Conservation (phyloP, 2,113 vertebrate species). For the Strigops habroptila region DNA sequence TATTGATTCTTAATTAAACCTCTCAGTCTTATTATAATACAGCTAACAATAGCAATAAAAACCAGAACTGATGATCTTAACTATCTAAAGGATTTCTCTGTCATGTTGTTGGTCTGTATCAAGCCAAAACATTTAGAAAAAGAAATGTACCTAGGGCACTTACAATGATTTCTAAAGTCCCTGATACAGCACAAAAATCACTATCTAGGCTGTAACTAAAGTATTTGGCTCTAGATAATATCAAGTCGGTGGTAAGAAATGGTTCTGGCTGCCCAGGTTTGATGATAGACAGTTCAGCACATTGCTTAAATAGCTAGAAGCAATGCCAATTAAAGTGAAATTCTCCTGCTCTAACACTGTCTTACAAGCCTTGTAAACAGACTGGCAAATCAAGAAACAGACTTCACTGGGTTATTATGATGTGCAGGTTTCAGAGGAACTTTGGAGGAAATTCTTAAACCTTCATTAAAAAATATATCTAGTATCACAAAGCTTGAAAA, state of each 20-base stretch:
- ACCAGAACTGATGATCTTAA: neutral
- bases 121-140: neutral
- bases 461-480: slow-evolving; percentile 28
- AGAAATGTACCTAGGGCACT: neutral
- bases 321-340: slow-evolving; percentile 66
- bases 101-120: neutral
- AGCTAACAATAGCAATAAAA: neutral
- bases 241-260: neutral
- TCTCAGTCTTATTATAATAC: neutral
- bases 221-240: slow-evolving; percentile 7
- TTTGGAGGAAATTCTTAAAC: slow-evolving; percentile 43
- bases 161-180: neutral
- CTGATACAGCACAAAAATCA: neutral
- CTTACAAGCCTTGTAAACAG: slow-evolving; percentile 54
- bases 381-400: slow-evolving; percentile 47
- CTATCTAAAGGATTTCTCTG: neutral
- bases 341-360: slow-evolving; percentile 17
- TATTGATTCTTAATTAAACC: neutral
- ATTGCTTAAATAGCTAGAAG: slow-evolving; percentile 67
- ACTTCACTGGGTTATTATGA: slow-evolving; percentile 7
- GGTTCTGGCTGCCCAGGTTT: slow-evolving; percentile 40
- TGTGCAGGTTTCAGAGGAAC: slow-evolving; percentile 36
- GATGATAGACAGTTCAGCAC: slow-evolving; percentile 63
- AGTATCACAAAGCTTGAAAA: slow-evolving; percentile 4
- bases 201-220: neutral